Evolutionary conservation across 2,113 vertebrate species (phyloP).

Genomic region (Pundamilia nyererei): DNA sequence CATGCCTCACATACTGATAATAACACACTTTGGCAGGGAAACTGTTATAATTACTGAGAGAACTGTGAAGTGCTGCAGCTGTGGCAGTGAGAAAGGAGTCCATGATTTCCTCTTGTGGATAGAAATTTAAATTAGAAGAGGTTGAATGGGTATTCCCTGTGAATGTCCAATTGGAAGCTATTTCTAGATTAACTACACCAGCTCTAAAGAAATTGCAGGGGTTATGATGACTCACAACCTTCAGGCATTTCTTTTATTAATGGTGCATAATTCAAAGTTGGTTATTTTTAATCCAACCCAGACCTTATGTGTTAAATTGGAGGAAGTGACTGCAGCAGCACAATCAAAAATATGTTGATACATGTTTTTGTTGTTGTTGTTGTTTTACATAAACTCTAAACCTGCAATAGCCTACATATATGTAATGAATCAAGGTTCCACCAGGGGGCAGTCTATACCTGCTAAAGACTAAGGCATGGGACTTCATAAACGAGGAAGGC

Average conservation of each 20-base stretch:
- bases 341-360: not conserved
- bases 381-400: not conserved
- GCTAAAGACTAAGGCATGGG: not conserved
- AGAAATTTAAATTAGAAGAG: not conserved
- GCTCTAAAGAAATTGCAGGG: not conserved
- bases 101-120: not conserved
- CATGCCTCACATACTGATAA: not conserved
- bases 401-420: not conserved
- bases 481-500: not conserved
- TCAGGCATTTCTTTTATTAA: not conserved
- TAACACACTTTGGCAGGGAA: not conserved
- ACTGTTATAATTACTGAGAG: conserved; percentile 12
- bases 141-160: not conserved
- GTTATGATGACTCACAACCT: not conserved
- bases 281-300: not conserved
- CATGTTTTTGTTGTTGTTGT: not conserved
- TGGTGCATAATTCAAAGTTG: not conserved
- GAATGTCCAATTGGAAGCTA: not conserved
- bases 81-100: not conserved
- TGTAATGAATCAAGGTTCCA: not conserved
- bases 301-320: not conserved
- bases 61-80: conserved; percentile 23
- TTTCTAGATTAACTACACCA: not conserved
- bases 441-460: conserved; percentile 49
- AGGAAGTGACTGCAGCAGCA: not conserved